A percentile compares a stretch with the other conserved stretches of the same genome.
phyloP scores from a whole-genome alignment of 2,113 vertebrate species.

The Scortum barcoo region DNA sequence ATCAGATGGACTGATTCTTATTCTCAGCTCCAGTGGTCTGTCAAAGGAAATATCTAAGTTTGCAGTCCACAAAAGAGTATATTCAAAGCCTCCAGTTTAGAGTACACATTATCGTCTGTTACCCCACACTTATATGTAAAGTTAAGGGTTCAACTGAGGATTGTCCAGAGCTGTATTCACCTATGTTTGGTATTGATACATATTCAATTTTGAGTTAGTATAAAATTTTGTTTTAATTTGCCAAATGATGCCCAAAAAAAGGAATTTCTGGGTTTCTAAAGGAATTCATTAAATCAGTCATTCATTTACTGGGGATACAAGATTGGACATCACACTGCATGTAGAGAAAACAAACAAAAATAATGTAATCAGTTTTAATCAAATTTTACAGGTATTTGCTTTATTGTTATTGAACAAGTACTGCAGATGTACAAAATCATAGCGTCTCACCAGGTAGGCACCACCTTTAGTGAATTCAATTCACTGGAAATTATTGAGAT shows the following conservation, averaged over 20 bases:
- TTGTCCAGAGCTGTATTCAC: neutral
- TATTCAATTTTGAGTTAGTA: neutral
- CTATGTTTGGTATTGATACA: neutral
- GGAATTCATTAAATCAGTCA: neutral
- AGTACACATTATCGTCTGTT: slow-evolving; percentile 1
- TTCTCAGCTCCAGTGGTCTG: slow-evolving; percentile 43
- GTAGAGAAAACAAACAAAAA: neutral
- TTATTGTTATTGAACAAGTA: neutral
- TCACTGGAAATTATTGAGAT: neutral
- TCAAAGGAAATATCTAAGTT: slow-evolving; percentile 20
- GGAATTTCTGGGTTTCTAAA: neutral
- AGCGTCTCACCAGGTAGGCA: neutral
- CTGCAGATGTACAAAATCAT: neutral
- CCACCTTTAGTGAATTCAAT: neutral
- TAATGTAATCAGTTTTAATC: neutral
- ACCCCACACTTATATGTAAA: neutral
- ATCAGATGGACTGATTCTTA: slow-evolving; percentile 31
- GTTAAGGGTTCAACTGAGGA: neutral
- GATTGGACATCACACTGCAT: neutral
- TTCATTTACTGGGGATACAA: neutral
- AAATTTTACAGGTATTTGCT: neutral
- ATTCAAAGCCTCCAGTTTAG: slow-evolving; percentile 16
- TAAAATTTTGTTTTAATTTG: neutral
- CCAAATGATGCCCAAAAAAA: neutral
- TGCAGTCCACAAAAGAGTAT: slow-evolving; percentile 8